These are phyloP conservation scores for Polietes domitor DNA, from an alignment of 2,888 invertebrate species.

Conservation along the genomic window DNA sequence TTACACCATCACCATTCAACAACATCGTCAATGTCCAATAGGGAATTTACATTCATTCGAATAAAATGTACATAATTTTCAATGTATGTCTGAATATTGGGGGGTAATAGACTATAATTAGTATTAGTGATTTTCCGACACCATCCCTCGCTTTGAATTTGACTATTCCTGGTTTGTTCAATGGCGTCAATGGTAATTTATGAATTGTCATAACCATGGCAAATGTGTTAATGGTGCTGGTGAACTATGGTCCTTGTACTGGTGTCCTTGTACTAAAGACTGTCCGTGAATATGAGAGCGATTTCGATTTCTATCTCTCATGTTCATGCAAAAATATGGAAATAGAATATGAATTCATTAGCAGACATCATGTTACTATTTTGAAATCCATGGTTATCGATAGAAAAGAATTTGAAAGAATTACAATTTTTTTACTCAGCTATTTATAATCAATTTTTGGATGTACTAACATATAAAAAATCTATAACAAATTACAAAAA, in stretches of 20 bases:
- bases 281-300: no score
- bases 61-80: neutral
- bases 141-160: neutral
- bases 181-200: conserved; percentile 7
- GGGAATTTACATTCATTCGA: conserved; percentile 1
- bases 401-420: no score
- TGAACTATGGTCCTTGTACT: neutral
- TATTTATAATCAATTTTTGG: no score
- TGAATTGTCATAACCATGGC: neutral
- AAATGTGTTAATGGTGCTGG: neutral
- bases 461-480: no score
- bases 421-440: no score
- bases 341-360: no score
- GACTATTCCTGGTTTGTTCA: neutral
- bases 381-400: no score
- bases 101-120: conserved; percentile 10
- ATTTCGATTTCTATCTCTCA: no score
- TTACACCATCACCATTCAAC: neutral
- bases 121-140: neutral
- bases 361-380: no score
- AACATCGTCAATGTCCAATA: neutral
- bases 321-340: no score
- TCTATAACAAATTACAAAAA: no score
- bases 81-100: neutral
- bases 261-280: no score